Evolutionary conservation across 2,113 vertebrate species (phyloP).

Genomic region (Eublepharis macularius): DNA sequence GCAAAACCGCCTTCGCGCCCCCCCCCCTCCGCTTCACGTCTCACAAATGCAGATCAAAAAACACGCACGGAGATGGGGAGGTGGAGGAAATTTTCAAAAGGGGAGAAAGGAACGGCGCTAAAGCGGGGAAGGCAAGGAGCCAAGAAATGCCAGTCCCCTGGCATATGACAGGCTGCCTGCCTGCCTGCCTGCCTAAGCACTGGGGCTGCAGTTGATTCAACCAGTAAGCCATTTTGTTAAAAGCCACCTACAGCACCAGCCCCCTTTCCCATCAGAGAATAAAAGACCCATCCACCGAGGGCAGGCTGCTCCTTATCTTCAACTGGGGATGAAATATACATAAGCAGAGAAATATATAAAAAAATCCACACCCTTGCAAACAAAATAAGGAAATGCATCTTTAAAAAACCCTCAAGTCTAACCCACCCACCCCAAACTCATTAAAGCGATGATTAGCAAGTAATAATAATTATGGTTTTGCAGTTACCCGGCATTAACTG

Average conservation of each 20-base stretch:
- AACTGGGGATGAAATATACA: not conserved
- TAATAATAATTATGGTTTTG: conserved; percentile 28
- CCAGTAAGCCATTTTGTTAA: conserved; percentile 56
- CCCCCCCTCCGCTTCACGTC: conserved; percentile 10
- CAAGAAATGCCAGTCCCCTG: not conserved
- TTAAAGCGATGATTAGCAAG: conserved; percentile 10
- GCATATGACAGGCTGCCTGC: not conserved
- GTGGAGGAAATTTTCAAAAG: not conserved
- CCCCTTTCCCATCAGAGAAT: conserved; percentile 3
- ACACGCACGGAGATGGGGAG: conserved; percentile 2
- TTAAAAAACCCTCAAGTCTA: too few species aligned
- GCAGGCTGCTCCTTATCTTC: not conserved
- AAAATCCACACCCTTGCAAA: not conserved
- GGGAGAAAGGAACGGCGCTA: not conserved
- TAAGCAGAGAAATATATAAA: not conserved
- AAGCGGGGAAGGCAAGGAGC: not conserved
- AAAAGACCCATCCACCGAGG: conserved; percentile 47
- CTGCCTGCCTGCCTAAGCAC: not conserved
- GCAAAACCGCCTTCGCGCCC: not conserved
- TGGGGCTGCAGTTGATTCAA: not conserved
- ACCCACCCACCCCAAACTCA: not conserved
- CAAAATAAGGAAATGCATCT: conserved; percentile 10
- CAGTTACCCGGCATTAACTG: conserved; percentile 35
- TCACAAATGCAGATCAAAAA: conserved; percentile 59
- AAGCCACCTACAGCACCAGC: conserved; percentile 4